These are phyloP conservation scores for Chymomyza caudatula DNA, from an alignment of 2,888 invertebrate genomes.

Conservation along the genomic window DNA sequence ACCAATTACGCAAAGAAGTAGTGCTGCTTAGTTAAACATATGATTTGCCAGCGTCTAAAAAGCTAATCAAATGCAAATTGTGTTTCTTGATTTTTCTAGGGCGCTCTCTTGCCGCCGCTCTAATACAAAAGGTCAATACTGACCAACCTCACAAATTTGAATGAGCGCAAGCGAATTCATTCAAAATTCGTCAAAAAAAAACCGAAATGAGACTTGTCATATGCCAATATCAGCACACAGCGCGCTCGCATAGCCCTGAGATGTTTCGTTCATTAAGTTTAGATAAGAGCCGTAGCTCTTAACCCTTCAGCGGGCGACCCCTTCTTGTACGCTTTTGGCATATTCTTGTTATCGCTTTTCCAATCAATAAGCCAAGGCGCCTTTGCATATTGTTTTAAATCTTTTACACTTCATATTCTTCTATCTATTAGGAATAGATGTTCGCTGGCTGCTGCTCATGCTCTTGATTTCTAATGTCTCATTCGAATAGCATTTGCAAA, in stretches of 20 bases:
- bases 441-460: not conserved
- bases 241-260: not conserved
- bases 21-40: not conserved
- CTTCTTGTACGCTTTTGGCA: not conserved
- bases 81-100: not conserved
- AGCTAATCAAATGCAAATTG: not conserved
- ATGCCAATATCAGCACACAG: not conserved
- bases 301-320: slow-evolving; percentile 8
- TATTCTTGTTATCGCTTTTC: not conserved
- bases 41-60: slow-evolving; percentile 6
- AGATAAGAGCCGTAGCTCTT: slow-evolving; percentile 1
- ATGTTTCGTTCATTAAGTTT: slow-evolving; percentile 2
- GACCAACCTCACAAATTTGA: slow-evolving; percentile 54
- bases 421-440: not conserved
- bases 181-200: slow-evolving; percentile 35
- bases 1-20: not conserved
- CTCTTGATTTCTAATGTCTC: slow-evolving; percentile 1
- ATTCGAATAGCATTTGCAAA: slow-evolving; percentile 54
- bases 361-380: slow-evolving; percentile 28
- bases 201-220: slow-evolving; percentile 19
- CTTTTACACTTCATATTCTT: not conserved
- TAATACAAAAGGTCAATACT: slow-evolving; percentile 38
- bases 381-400: not conserved
- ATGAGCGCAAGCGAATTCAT: not conserved
- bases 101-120: too few species aligned